phyloP scores from a whole-genome alignment of 1,140 invertebrate species.

The Stratiolaelaps scimitus region DNA sequence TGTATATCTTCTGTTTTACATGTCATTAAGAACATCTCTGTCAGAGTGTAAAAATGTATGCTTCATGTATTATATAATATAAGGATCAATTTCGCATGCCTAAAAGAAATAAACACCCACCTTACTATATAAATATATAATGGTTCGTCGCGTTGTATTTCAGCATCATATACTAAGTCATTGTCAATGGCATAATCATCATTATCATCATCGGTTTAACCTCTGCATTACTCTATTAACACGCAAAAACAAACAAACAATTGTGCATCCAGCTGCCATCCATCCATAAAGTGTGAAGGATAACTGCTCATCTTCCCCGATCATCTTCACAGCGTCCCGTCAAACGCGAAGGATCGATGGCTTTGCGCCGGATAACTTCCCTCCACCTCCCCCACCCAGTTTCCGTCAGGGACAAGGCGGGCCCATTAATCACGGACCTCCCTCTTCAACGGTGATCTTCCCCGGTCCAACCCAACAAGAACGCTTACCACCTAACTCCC shows the following conservation, averaged over 20 bases:
- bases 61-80: not conserved
- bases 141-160: too few species aligned
- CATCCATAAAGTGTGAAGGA: too few species aligned
- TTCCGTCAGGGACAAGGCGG: not conserved
- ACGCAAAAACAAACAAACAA: not conserved
- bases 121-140: too few species aligned
- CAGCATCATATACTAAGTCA: too few species aligned
- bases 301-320: not conserved
- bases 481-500: not conserved
- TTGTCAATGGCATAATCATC: too few species aligned
- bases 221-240: not conserved
- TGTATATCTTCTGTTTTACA: not conserved
- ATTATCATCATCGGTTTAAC: not conserved
- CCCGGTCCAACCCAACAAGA: not conserved
- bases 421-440: not conserved
- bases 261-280: too few species aligned
- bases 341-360: not conserved
- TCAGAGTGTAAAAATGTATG: not conserved
- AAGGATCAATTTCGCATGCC: not conserved
- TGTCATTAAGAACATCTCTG: not conserved
- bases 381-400: constrained; percentile 4
- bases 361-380: not conserved
- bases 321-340: constrained; percentile 2
- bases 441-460: not conserved
- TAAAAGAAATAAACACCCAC: not conserved